phyloP scores from a whole-genome alignment of 2,888 invertebrate genomes.

The Drosophila barbarae region DNA sequence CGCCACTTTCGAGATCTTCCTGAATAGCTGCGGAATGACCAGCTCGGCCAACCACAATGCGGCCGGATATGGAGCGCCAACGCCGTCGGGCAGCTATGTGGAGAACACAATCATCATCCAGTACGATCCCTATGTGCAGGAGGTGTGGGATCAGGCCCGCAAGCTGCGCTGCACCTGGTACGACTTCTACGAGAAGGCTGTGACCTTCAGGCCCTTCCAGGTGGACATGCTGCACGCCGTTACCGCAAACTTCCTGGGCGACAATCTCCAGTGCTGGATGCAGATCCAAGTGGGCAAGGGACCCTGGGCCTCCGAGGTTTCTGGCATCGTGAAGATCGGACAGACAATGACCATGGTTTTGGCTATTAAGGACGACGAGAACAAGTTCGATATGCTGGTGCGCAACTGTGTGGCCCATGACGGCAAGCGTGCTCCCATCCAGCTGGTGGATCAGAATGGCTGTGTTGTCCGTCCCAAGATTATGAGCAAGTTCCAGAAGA shows the following conservation, averaged over 20 bases:
- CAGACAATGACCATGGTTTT: slow-evolving; percentile 98
- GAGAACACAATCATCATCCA: slow-evolving; percentile 97
- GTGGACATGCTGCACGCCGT: slow-evolving; percentile 97
- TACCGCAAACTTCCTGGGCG: slow-evolving; percentile 96
- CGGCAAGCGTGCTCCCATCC: slow-evolving; percentile 95
- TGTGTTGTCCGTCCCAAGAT: slow-evolving; percentile 96
- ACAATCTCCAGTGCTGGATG: slow-evolving; percentile 98
- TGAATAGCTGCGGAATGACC: slow-evolving; percentile 96
- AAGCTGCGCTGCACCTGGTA: slow-evolving; percentile 97
- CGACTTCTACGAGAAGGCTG: slow-evolving; percentile 96
- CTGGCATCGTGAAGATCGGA: slow-evolving; percentile 96
- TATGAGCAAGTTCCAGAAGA: slow-evolving; percentile 97
- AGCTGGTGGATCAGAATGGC: slow-evolving; percentile 94
- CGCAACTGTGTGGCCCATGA: slow-evolving; percentile 97
- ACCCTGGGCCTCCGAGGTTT: slow-evolving; percentile 98
- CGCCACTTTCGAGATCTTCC: slow-evolving; percentile 95
- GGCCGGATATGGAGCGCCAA: slow-evolving; percentile 90
- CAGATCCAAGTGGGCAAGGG: slow-evolving; percentile 98
- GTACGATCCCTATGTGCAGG: slow-evolving; percentile 96
- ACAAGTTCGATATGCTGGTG: slow-evolving; percentile 97
- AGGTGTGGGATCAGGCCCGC: slow-evolving; percentile 96
- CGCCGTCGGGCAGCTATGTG: slow-evolving; percentile 94
- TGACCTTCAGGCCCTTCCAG: slow-evolving; percentile 96
- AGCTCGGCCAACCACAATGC: slow-evolving; percentile 94
- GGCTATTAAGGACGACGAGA: slow-evolving; percentile 96